Percentiles rank a stretch among this genome's conserved stretches.
Conservation (phyloP, 2,113 vertebrate genomes). For the Ascaphus truei region DNA sequence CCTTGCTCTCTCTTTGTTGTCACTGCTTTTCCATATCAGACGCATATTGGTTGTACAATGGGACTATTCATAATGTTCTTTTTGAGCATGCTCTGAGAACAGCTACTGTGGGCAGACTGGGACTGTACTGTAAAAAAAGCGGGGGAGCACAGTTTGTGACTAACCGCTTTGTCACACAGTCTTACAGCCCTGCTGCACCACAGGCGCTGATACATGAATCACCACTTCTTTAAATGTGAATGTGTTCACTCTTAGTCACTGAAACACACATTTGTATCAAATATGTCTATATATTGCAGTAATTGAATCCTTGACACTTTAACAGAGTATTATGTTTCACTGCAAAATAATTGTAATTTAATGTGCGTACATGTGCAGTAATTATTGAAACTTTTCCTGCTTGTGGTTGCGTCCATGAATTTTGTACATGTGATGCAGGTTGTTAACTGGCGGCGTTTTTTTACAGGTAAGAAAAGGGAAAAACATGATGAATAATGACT, state of each 20-base stretch:
- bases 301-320: background rate
- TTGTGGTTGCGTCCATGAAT: too few species aligned
- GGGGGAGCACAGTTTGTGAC: background rate
- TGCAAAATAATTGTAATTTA: too few species aligned
- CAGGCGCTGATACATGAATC: background rate
- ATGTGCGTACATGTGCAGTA: too few species aligned
- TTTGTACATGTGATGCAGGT: too few species aligned
- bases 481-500: too few species aligned
- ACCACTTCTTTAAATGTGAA: background rate
- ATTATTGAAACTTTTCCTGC: too few species aligned
- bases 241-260: background rate
- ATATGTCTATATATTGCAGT: background rate
- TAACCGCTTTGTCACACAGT: background rate
- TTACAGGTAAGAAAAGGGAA: too few species aligned
- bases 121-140: background rate
- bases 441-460: too few species aligned
- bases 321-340: background rate
- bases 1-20: constrained; percentile 12
- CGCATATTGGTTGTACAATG: constrained; percentile 14
- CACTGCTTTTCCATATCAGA: constrained; percentile 15
- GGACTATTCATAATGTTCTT: constrained; percentile 15
- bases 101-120: background rate
- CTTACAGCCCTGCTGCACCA: too few species aligned
- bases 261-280: background rate
- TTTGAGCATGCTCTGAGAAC: background rate